These are phyloP conservation scores for Baccha elongata DNA, from an alignment of 2,888 invertebrate genomes.

Conservation along the genomic window DNA sequence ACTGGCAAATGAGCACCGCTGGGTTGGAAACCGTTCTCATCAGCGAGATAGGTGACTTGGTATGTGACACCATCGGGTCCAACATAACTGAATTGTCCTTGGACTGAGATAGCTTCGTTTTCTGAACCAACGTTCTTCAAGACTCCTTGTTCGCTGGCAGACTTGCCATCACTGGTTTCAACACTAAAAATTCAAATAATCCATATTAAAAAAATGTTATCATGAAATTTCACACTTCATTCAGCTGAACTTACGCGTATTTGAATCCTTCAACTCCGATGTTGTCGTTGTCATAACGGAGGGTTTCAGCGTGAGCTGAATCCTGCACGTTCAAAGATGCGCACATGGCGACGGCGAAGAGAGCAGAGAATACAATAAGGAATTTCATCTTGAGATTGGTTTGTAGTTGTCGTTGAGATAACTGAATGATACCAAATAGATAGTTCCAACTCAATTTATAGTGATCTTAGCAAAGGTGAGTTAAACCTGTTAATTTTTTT, in stretches of 20 bases:
- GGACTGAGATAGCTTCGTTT: constrained; percentile 82
- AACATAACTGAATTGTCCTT: constrained; percentile 83
- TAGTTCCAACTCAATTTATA: constrained; percentile 49
- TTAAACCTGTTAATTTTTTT: no score
- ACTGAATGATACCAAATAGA: constrained; percentile 54
- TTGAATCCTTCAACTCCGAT: constrained; percentile 84
- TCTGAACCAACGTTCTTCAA: constrained; percentile 83
- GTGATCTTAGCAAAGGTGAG: no score
- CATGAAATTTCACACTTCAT: neutral
- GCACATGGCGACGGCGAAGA: constrained; percentile 77
- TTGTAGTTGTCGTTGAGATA: constrained; percentile 43
- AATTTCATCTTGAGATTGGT: constrained; percentile 78
- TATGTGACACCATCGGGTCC: constrained; percentile 84
- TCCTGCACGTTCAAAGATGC: constrained; percentile 74
- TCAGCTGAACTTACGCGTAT: constrained; percentile 84
- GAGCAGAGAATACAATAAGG: constrained; percentile 78
- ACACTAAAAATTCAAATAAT: constrained; percentile 78
- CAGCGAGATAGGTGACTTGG: constrained; percentile 82
- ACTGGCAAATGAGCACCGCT: constrained; percentile 82
- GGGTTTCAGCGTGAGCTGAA: constrained; percentile 83
- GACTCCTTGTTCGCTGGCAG: constrained; percentile 83
- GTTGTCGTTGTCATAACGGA: constrained; percentile 83
- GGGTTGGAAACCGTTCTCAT: constrained; percentile 81
- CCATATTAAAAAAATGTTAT: constrained; percentile 15
- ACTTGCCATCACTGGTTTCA: constrained; percentile 83